Evolutionary conservation across 2,888 invertebrate genomes (phyloP).

Genomic region (Sinodicranocentrus sp.): DNA sequence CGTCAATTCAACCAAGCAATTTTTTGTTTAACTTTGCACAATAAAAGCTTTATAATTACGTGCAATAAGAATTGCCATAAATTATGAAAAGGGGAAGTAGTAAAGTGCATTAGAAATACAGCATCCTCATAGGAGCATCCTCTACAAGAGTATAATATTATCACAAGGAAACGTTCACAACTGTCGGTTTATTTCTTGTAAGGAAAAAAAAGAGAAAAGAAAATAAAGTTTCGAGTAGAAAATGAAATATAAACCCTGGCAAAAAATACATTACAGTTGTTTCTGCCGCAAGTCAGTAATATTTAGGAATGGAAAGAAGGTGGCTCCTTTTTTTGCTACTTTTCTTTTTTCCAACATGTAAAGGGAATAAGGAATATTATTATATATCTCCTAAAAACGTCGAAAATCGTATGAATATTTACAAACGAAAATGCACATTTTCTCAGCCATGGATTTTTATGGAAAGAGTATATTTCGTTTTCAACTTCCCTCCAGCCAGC

Average conservation of each 20-base stretch:
- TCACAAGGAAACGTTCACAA: slow-evolving; percentile 3
- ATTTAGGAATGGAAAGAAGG: not conserved
- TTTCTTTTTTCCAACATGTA: not conserved
- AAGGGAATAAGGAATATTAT: not conserved
- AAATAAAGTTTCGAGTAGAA: not conserved
- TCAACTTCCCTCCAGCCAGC: slow-evolving; percentile 1
- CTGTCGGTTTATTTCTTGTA: slow-evolving; percentile 8
- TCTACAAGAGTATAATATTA: not conserved
- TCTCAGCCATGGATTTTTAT: no score
- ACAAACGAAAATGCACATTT: no score
- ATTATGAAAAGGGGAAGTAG: slow-evolving; percentile 10
- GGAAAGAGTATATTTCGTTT: not conserved
- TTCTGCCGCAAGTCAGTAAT: not conserved
- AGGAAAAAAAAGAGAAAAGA: not conserved
- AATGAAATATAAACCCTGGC: not conserved
- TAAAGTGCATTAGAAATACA: not conserved
- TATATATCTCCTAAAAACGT: not conserved
- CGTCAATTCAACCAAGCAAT: no score
- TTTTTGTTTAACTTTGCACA: not conserved
- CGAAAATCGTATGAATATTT: not conserved
- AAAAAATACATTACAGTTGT: not conserved
- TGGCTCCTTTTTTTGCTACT: not conserved
- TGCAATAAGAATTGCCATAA: slow-evolving; percentile 37
- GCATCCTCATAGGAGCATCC: not conserved
- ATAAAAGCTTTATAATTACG: slow-evolving; percentile 30